These are phyloP conservation scores for Toxotes jaculatrix DNA, from an alignment of 2,113 vertebrate species.

Conservation along the genomic window DNA sequence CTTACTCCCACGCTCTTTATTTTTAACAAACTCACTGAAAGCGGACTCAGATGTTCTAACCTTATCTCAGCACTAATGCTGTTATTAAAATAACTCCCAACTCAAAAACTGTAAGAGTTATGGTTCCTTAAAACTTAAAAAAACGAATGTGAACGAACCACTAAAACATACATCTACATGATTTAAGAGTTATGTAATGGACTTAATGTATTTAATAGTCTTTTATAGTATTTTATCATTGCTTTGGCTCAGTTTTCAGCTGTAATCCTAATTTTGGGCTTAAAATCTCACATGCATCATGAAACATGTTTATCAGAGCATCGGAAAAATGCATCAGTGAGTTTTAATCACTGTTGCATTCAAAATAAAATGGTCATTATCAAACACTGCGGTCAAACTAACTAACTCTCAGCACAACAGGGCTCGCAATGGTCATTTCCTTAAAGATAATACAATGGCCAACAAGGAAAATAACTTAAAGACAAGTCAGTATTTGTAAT, in stretches of 20 bases:
- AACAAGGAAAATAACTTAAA: neutral
- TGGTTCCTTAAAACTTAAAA: neutral
- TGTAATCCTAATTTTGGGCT: neutral
- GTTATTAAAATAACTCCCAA: conserved; percentile 16
- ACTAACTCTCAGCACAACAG: too few relatives aligned
- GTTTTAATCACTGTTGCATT: neutral
- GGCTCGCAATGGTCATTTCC: neutral
- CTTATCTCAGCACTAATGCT: conserved; percentile 12
- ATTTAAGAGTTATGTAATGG: neutral
- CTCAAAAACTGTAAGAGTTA: neutral
- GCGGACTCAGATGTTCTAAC: conserved; percentile 13
- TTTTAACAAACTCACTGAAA: conserved; percentile 12
- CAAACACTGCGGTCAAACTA: neutral
- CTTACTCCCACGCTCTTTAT: conserved; percentile 19
- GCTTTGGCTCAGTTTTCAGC: neutral
- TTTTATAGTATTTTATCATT: neutral
- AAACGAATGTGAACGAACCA: neutral
- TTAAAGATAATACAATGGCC: neutral
- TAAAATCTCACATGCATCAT: neutral
- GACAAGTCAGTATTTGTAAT: too few relatives aligned
- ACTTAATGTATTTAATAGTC: neutral
- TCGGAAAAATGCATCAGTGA: neutral
- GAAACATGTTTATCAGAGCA: neutral
- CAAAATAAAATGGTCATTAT: neutral
- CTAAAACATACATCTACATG: neutral